Evolutionary conservation across 2,113 vertebrate genomes (phyloP), one percentile per base, ranked within the genome.

Genomic region (Siniperca knerii): DNA sequence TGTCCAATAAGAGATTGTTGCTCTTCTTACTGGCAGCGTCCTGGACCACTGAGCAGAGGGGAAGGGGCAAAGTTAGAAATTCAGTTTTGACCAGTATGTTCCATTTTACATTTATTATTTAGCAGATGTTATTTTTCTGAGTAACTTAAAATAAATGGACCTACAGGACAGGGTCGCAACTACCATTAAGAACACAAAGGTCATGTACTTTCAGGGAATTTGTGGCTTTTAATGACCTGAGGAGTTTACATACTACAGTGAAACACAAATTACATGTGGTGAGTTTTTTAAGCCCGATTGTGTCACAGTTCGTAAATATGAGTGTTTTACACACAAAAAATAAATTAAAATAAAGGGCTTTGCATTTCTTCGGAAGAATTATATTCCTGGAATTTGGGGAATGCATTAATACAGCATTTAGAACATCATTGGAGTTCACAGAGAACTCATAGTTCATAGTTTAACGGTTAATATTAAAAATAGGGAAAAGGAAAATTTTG

Each of bases 1-100:
- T 85, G 85, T 92, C 89, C 83, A 93, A 5, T 16, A 82, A 44
- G 3, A 85, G 65, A 46, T 78, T 85, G 74, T 73, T 90, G 79
- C 35, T 92, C 46, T 78, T 90, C 78, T 81, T 86, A 46, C 77
- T 79, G 42, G 77, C 82, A 52, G 88, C 87, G 16, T 94, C 90
- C 35, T 87, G 79, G 72, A 94, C n/a, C 73, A 73, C 93, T 94
- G 87, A 52, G 72, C 72, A 77, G 42, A 71, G 15, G 11, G 6
- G 6, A n/a, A 35, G 16, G 4, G 35, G 6, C 12, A 48, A 13
- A 68, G 55, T 62, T 50, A 57, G 18, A 46, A 18, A 23, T 65
- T 12, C 11, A 23, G 35, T 65, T 37, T 18, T 7, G 60, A 64
- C 61, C 33, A 37, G 44, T n/a, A 33, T 60, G 55, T 48, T 74